Percentiles rank a stretch among this genome's conserved stretches.
Evolutionary conservation across 2,888 invertebrate genomes (phyloP).

Genomic region (Alcis repandata): DNA sequence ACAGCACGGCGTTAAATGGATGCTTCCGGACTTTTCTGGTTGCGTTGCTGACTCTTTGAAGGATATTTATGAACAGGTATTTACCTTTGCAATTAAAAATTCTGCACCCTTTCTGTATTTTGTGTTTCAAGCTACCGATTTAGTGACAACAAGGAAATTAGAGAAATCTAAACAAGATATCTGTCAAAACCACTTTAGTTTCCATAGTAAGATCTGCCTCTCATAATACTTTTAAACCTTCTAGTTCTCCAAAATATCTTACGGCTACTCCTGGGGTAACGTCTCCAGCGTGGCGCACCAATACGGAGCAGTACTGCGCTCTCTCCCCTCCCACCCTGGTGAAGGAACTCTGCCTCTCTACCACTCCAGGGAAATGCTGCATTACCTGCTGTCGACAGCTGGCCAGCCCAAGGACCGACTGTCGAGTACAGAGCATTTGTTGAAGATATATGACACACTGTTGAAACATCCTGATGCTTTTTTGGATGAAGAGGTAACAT

Average conservation of each 20-base stretch:
- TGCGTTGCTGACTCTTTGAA: conserved; percentile 89
- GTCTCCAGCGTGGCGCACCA: conserved; percentile 85
- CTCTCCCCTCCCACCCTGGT: conserved; percentile 86
- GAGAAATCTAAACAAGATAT: too few relatives aligned
- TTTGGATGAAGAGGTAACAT: conserved; percentile 90
- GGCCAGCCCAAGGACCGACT: conserved; percentile 68
- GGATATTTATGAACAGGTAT: conserved; percentile 88
- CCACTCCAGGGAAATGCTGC: conserved; percentile 86
- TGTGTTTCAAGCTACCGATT: not conserved
- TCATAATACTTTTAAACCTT: conserved; percentile 26
- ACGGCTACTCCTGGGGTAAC: conserved; percentile 89
- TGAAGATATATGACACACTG: conserved; percentile 83
- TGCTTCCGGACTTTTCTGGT: conserved; percentile 90
- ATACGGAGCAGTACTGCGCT: conserved; percentile 84
- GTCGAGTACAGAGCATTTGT: conserved; percentile 88
- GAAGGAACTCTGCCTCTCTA: conserved; percentile 88
- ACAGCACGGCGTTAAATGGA: conserved; percentile 90
- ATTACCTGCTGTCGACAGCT: conserved; percentile 78
- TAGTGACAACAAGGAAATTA: too few relatives aligned
- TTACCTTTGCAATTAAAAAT: not conserved
- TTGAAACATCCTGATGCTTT: conserved; percentile 87
- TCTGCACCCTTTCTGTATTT: not conserved
- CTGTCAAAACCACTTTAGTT: too few relatives aligned
- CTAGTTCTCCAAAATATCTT: conserved; percentile 78
- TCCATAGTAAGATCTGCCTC: too few relatives aligned